Base-by-base conservation (phyloP, 1,140 invertebrate genomes). In the Araneus ventricosus region DNA sequence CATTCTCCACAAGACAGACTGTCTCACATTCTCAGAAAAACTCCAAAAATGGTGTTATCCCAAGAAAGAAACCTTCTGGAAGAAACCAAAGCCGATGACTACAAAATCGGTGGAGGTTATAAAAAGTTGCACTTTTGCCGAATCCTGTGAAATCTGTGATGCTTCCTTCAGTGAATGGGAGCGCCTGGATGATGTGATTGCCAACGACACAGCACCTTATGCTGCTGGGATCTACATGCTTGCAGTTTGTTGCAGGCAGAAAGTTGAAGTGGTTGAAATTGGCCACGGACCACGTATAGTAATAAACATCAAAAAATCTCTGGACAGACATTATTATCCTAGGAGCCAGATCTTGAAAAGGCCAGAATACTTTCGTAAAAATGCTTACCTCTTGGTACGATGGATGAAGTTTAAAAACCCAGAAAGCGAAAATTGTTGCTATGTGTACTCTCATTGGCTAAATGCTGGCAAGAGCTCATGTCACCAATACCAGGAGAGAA, bases 41-140 rank as follows among this genome's bases (percentile, higher is more conserved):
- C n/a, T 59, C 7, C 84, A 86, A 20, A 61, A 86, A 7, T 86
- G 84, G 84, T 61, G 84, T 24, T 86, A 86, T 22, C 45, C 30
- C 10, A 86, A 86, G n/a, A 86, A 37, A 37, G 57, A 86, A 0
- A 1, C 84, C 5, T 39, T 52, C 30, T 86, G 84, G 84, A 14
- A 52, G 27, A 61, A 61, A 61, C 52, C 84, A 24, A 67, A 67
- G 10, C 27, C 63, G 8, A n/a, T 67, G 63, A 24, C 63, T 3
- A 8, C n/a, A 27, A 86, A 86, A 30, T 7, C n/a, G 34, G 84
- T 61, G 0, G 84, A 86, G 34, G 57, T 59, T 10, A 20, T 86
- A 8, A 61, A 86, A 34, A 24, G 45, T 20, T 86, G 84, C 24
- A 27, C 59, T 34, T 86, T 24, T 10, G 8, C 30, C 0, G 7